These are phyloP conservation scores for Tetrao urogallus DNA, from an alignment of 2,113 vertebrate species.

Conservation along the genomic window DNA sequence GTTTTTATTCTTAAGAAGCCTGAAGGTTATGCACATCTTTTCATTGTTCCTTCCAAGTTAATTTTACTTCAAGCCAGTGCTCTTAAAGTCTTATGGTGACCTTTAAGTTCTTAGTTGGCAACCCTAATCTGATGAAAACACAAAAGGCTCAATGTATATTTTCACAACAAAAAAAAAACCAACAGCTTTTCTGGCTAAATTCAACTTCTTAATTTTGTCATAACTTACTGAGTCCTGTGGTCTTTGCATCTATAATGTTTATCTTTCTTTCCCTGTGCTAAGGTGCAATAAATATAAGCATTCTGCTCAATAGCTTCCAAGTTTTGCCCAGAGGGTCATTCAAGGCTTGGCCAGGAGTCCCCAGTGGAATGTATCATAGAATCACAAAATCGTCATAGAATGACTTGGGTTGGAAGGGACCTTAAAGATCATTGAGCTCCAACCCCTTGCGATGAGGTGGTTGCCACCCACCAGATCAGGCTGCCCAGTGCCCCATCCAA, in stretches of 20 bases:
- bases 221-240: background rate
- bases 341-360: background rate
- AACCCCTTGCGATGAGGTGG: too few species aligned
- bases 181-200: background rate
- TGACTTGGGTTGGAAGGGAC: too few species aligned
- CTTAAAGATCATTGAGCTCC: too few species aligned
- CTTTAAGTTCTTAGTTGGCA: background rate
- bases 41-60: background rate
- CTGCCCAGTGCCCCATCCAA: too few species aligned
- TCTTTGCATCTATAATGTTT: background rate
- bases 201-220: rapidly evolving
- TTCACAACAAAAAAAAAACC: background rate
- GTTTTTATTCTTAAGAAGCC: background rate
- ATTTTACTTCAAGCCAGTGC: background rate
- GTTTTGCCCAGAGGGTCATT: background rate
- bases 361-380: background rate
- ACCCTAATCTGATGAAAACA: background rate
- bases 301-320: background rate
- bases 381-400: too few species aligned
- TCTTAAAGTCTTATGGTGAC: background rate
- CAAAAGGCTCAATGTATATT: background rate
- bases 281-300: background rate
- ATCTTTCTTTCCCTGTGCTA: background rate
- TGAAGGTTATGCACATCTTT: background rate
- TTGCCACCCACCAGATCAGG: too few species aligned